Evolutionary conservation across 1,140 invertebrate species (phyloP), one percentile per base, ranked within the genome.

Genomic region (Rhagoletis pomonella): DNA sequence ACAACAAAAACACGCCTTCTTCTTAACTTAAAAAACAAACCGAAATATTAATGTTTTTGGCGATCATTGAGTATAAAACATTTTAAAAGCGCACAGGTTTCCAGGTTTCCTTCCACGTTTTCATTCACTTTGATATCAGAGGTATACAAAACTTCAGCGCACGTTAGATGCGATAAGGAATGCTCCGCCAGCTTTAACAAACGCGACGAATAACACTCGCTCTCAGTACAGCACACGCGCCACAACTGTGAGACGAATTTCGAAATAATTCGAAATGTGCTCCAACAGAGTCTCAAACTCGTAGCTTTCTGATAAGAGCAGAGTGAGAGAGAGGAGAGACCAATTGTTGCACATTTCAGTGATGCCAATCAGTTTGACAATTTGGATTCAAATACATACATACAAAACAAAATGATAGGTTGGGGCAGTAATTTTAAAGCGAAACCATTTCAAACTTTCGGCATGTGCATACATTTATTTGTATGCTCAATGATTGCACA

Each of bases 31-130:
- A 7, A 5, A 55, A 55, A 55, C 50, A 5, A 55, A 55, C 50
- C 50, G 10, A 5, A 55, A 55, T 55, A 55, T 55, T 7, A 3
- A 29, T 29, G 29, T 29, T 55, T 55, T 55, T 55, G 5, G 10
- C 50, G 50, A 55, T 5, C 50, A 55, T 5, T 2, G 50, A 55
- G 50, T 55, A 10, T 10, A 10, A 55, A 55, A 55, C 50, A 10
- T 55, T 55, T 10, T 2, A 7, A 55, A 7, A 55, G 50, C 10
- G 50, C 10, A 55, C 50, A 7, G 50, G 50, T 73, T 73, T 73
- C 69, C 69, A 42, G 42, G 69, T 73, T 47, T 73, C 47, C 69
- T 73, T 73, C 69, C 69, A 42, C 69, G 69, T 73, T 47, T 73
- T 73, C 69, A 73, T 73, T 73, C 69, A 73, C 14, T 47, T 9